phyloP scores from a whole-genome alignment of 1,140 invertebrate genomes.

The Acromyrmex heyeri region DNA sequence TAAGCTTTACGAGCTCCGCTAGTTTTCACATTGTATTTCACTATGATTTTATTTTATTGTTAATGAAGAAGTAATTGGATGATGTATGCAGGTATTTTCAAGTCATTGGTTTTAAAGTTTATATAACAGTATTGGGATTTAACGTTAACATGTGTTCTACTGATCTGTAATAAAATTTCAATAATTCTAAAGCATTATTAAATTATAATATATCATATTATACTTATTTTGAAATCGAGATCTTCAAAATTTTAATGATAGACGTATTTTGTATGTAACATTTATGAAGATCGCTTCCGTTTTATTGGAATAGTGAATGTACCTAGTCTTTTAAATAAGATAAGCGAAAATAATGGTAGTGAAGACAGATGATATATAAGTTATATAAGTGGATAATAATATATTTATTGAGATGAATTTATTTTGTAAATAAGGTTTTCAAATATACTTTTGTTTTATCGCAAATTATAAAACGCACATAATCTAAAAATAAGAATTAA shows the following conservation, averaged over 20 bases:
- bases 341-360: background rate
- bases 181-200: background rate
- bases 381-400: background rate
- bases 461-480: constrained; percentile 6
- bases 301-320: background rate
- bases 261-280: background rate
- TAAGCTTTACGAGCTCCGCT: constrained; percentile 9
- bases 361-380: background rate
- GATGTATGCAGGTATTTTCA: background rate
- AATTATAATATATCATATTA: background rate
- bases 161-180: background rate
- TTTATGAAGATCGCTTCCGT: background rate
- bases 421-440: background rate
- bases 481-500: background rate
- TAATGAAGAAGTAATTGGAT: background rate
- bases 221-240: background rate
- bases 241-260: background rate
- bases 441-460: background rate
- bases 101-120: constrained; percentile 9
- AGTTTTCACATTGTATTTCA: background rate
- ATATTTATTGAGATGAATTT: constrained; percentile 19
- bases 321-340: background rate
- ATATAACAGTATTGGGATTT: background rate
- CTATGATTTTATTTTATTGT: constrained; percentile 8
- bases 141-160: background rate